Base-by-base conservation (phyloP, 1,140 invertebrate genomes). In the Anthonomus grandis region DNA sequence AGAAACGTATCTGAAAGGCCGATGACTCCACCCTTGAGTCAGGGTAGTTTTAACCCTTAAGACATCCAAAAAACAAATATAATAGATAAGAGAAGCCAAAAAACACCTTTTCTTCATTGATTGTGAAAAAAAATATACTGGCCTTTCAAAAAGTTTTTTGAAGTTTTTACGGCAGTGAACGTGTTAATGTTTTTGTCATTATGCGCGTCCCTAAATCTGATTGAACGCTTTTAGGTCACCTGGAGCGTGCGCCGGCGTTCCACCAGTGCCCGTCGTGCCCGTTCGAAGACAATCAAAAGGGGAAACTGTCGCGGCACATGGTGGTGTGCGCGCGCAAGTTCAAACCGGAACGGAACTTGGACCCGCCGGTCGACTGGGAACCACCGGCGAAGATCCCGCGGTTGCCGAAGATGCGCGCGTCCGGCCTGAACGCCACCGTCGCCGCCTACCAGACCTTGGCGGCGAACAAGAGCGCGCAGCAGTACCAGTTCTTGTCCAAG, bases 241-340 rank as follows among this genome's bases (percentile, higher is more conserved):
- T 96, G 31, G 91, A 95, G 64, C 81, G 89, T 50, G 90, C 91
- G 6, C 85, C 89, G 24, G 84, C 89, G 0, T 90, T 90, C 70
- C 93, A 94, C 75, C 91, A 95, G 66, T 97, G 94, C 74, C 85
- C 90, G 0, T 90, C 93, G 68, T 97, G 95, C 79, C 87, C 91
- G 1, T 97, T 95, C 69, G 94, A 97, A 72, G 91, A 95, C 65
- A 94, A 93, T 70, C 89, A 91, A 51, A 96, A 95, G 74, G 88
- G 89, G n/a, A 95, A 95, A 76, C 75, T 96, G 45, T 91, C 86
- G 0, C 79, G 92, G 13, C 95, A 97, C 78, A 80, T 89, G 56
- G 79, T 89, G n/a, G 86, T 91, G 3, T 97, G 95, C 76, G 80
- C 84, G 13, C 94, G 94, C 74, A 92, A 93, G 72, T 96, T 95